phyloP scores from a whole-genome alignment of 2,113 vertebrate genomes.

The Tragelaphus scriptus region DNA sequence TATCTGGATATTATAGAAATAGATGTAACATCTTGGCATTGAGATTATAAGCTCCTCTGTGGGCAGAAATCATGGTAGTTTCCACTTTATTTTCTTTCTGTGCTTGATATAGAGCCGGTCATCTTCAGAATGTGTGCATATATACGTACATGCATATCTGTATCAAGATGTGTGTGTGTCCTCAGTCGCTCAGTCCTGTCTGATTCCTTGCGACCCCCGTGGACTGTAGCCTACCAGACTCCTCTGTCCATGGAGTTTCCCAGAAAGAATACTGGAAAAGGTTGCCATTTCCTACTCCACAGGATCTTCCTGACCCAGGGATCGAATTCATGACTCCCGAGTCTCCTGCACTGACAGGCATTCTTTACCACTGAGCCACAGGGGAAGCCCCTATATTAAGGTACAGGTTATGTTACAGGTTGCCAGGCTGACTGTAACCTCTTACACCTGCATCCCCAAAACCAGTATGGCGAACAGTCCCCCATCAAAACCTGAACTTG shows the following conservation, averaged over 20 bases:
- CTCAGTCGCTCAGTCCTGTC: neutral
- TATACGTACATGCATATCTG: no score
- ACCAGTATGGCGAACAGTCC: neutral
- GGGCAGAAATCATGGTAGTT: neutral
- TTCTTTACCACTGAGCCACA: neutral
- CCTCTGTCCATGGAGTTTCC: neutral
- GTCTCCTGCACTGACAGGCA: neutral
- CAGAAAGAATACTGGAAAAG: neutral
- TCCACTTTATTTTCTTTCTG: neutral
- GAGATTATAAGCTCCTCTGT: neutral
- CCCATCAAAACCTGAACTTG: no score
- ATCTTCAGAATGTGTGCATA: neutral
- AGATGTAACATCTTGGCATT: neutral
- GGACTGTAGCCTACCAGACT: neutral
- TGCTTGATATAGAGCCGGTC: neutral
- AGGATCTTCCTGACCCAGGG: neutral
- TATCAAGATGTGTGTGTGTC: neutral
- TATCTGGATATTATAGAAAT: neutral
- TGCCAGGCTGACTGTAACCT: neutral
- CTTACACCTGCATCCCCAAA: neutral
- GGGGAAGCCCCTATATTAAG: neutral
- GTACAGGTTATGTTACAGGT: neutral
- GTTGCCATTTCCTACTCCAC: neutral
- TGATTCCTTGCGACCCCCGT: fast-evolving
- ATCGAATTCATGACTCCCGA: fast-evolving